Conservation (phyloP, 2,888 invertebrate genomes). For the Esperia sulphurella region DNA sequence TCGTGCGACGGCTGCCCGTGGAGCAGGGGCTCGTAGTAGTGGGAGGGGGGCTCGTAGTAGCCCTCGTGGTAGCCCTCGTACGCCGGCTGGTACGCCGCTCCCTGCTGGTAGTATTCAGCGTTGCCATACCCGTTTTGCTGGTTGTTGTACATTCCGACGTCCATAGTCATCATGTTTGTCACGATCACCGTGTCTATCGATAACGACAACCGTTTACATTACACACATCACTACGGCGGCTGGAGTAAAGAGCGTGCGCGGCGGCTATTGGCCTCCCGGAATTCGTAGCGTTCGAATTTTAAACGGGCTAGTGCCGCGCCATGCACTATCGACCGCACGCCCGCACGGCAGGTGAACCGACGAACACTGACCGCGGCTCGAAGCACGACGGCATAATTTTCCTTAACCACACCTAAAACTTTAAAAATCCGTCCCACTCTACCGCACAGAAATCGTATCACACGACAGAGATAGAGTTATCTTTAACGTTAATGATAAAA, state of each 20-base stretch:
- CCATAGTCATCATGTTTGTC: conserved; percentile 88
- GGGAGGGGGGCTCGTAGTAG: conserved; percentile 68
- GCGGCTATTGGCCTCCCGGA: conserved; percentile 39
- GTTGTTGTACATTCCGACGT: conserved; percentile 88
- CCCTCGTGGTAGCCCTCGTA: conserved; percentile 70
- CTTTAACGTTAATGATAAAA: conserved; percentile 40
- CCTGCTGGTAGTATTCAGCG: conserved; percentile 75
- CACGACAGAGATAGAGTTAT: conserved; percentile 48
- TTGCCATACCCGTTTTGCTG: conserved; percentile 79
- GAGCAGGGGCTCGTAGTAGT: conserved; percentile 74
- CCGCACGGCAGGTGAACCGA: conserved; percentile 62
- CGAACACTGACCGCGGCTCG: conserved; percentile 55
- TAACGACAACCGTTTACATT: conserved; percentile 46
- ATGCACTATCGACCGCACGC: conserved; percentile 52
- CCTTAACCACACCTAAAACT: conserved; percentile 62
- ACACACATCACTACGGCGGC: conserved; percentile 58
- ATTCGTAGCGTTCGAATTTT: conserved; percentile 42
- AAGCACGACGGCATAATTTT: conserved; percentile 46
- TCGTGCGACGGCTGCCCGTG: conserved; percentile 63
- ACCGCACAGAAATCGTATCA: conserved; percentile 19
- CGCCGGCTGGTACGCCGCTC: conserved; percentile 61
- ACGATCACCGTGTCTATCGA: conserved; percentile 57
- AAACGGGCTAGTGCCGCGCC: conserved; percentile 40
- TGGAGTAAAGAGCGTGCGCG: conserved; percentile 23
- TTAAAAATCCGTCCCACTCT: conserved; percentile 50